Evolutionary conservation across 2,888 invertebrate genomes (phyloP), one percentile per base, ranked within the genome.

Genomic region (Rhorus exstirpatorius): DNA sequence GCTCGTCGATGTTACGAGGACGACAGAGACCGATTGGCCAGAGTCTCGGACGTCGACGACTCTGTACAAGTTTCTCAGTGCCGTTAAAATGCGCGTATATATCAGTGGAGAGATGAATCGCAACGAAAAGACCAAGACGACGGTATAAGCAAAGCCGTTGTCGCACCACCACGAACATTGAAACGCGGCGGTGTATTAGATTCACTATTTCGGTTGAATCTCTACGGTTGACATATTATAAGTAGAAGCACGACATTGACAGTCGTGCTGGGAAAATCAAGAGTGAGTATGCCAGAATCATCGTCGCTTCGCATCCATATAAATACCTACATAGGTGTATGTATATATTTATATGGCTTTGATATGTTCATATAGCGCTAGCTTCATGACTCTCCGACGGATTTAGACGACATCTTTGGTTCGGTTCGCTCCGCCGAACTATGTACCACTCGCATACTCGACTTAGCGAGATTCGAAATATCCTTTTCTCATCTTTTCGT

Each of bases 391-490:
- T 63, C 61, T 65, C 53, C 78, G 70, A 89, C 90, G 84, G 85
- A 90, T 91, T 91, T 91, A 91, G 90, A 88, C 84, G 83, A 87
- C 90, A 89, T 91, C 89, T n/a, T n/a, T 90, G 91, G 89, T 86
- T 86, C 88, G 87, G 86, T 88, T 86, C 85, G 85, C 88, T 88
- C 85, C 83, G 74, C 79, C 70, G 81, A 79, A 70, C 53, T 68
- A 78, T 71, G 51, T 63, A 71, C 70, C 71, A 26, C 26, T 65
- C 65, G 71, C 17, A 19, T 17, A 44, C 41, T 78, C 61, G 70
- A 70, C 61, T 61, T 78, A 31, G 53, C 77, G 26, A 70, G 51
- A 72, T 65, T 61, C 67, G 60, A 53, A 67, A 67, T 72, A 58
- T 71, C 68, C 51, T 35, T 72, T 35, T 14, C 24, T 44, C 14